These are phyloP conservation scores for Philereme vetulata DNA, from an alignment of 2,888 invertebrate genomes.

Conservation along the genomic window DNA sequence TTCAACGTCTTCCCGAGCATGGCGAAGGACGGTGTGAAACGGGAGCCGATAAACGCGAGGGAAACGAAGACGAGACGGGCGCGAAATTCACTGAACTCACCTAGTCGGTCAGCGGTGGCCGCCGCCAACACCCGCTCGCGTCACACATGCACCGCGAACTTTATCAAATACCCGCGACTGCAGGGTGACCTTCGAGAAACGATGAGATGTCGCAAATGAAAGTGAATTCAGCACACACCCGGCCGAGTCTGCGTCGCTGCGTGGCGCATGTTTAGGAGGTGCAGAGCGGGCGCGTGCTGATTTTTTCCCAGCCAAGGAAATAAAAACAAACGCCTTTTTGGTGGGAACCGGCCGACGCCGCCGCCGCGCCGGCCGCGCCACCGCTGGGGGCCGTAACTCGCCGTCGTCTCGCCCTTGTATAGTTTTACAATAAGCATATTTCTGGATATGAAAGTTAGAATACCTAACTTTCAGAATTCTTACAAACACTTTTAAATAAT, in stretches of 20 bases:
- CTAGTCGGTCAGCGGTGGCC: conserved; percentile 77
- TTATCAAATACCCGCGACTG: conserved; percentile 54
- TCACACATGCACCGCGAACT: conserved; percentile 57
- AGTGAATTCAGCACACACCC: conserved; percentile 83
- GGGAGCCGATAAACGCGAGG: conserved; percentile 73
- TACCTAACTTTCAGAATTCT: background rate
- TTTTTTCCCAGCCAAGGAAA: conserved; percentile 81
- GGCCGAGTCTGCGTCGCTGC: conserved; percentile 82
- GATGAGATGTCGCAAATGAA: conserved; percentile 83
- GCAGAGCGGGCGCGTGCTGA: conserved; percentile 82
- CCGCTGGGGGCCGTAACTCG: conserved; percentile 9
- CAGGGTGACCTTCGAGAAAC: conserved; percentile 82
- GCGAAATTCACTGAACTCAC: conserved; percentile 74
- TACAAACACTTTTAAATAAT: background rate
- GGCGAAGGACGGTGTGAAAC: conserved; percentile 71
- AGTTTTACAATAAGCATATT: background rate
- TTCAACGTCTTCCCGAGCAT: conserved; percentile 60
- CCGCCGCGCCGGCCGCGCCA: conserved; percentile 39
- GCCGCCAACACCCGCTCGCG: conserved; percentile 69
- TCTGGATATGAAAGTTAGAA: background rate
- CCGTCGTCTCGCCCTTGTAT: conserved; percentile 1
- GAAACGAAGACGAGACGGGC: conserved; percentile 66
- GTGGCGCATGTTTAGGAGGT: conserved; percentile 84
- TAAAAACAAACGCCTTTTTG: conserved; percentile 83
- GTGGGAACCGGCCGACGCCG: conserved; percentile 62